These are phyloP conservation scores for Bicyclus anynana DNA, from an alignment of 1,140 invertebrate genomes.

Conservation along the genomic window DNA sequence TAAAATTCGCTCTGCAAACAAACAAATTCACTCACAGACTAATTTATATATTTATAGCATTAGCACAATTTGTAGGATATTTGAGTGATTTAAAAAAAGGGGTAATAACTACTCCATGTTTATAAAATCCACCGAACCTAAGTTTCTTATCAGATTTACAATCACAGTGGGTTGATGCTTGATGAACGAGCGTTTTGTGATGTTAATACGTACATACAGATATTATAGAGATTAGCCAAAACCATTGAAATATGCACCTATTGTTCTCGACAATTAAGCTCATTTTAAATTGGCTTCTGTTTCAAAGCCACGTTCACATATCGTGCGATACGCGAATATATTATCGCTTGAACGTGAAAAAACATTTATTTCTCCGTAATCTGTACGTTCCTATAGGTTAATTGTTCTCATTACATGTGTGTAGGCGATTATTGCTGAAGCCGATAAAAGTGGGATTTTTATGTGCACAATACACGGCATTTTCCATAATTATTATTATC, in stretches of 20 bases:
- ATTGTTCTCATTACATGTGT: constrained; percentile 17
- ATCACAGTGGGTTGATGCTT: constrained; percentile 54
- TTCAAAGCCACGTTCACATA: constrained; percentile 6
- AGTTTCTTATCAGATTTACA: constrained; percentile 46
- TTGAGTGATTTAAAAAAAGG: neutral
- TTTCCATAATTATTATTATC: neutral
- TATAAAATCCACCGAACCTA: constrained; percentile 18
- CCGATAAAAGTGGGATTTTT: constrained; percentile 11
- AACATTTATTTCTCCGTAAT: constrained; percentile 9
- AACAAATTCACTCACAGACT: no score
- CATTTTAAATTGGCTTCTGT: neutral
- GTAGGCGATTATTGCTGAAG: neutral
- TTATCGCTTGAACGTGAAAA: constrained; percentile 6
- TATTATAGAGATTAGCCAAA: neutral
- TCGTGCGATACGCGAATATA: constrained; percentile 16
- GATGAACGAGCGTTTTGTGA: constrained; percentile 71
- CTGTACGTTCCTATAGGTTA: constrained; percentile 10
- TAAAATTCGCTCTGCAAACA: no score
- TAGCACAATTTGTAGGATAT: no score
- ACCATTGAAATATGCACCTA: constrained; percentile 20
- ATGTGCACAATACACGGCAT: constrained; percentile 14
- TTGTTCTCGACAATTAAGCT: neutral
- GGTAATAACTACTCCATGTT: constrained; percentile 37
- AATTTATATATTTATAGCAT: no score
- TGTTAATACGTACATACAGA: constrained; percentile 44